Base-by-base conservation (phyloP, 64 coral and sea anemone species). In the Hydrozoanthus tunicans region DNA sequence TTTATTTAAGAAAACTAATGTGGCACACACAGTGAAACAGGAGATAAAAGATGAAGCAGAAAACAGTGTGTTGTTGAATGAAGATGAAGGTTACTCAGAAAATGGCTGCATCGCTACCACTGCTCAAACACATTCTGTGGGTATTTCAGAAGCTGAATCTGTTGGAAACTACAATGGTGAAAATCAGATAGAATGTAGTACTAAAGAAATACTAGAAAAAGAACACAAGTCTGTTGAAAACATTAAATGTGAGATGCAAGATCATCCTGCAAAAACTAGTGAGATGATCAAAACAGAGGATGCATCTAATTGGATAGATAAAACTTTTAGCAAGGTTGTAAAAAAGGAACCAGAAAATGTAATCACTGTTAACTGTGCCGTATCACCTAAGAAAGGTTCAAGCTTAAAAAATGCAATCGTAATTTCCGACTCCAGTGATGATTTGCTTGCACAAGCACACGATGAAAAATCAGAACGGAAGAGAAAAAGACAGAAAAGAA, bases 401-500 rank as follows among this genome's bases (percentile, higher is more conserved):
- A 88, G 84, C 23, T 27, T 6, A 7, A 73, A 43, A 73, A 75
- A 57, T 59, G 84, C 84, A 59, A 88, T 88, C 4, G 5, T 88
- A 27, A 59, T 88, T 7, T 88, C 84, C 58, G 84, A 88, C 70
- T 88, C 84, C 12, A 70, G 70, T 74, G 69, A 75, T 73, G 69
- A 26, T 75, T 10, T 32, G 1, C 4, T 26, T 59, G 14, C 68
- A 7, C 3, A 15, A 60, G 68, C 53, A 15, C 32, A 7, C 59
- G 54, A 74, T 43, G 3, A 4, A 4, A 60, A 58, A 24, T 58
- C 23, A 59, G 59, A 58, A 9, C 56, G 3, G 15, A 88, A 88
- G 74, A 70, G 70, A 26, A 88, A 60, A 69, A 53, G 56, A 9
- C 12, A 9, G 20, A 57, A 85, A 56, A 51, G 6, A 53, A 85